phyloP scores from a whole-genome alignment of 2,888 invertebrate species.

The Branchipolynoe longqiensis region DNA sequence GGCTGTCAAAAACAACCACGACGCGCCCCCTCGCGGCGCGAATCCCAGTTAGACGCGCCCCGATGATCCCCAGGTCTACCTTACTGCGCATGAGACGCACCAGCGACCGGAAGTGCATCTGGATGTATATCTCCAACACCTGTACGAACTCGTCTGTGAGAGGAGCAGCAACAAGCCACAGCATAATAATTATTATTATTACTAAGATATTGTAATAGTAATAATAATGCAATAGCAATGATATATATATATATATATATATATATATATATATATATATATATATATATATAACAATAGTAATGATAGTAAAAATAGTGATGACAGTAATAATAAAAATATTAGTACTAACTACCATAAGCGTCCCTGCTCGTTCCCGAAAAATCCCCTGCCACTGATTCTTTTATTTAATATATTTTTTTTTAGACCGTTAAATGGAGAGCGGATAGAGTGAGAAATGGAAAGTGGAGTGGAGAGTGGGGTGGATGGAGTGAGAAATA shows the following conservation, averaged over 20 bases:
- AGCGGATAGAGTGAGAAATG: no score
- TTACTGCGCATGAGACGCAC: slow-evolving; percentile 39
- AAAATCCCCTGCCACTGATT: no score
- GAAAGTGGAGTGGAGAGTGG: no score
- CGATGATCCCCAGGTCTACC: slow-evolving; percentile 58
- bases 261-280: neutral
- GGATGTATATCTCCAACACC: slow-evolving; percentile 50
- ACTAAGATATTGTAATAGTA: neutral
- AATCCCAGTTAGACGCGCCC: slow-evolving; percentile 59
- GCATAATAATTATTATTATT: neutral
- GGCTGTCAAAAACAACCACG: slow-evolving; percentile 63
- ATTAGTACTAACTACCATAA: no score
- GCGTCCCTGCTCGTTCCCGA: no score
- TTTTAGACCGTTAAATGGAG: no score
- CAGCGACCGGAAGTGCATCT: neutral
- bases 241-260: neutral
- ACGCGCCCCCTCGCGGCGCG: slow-evolving; percentile 58
- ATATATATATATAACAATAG: neutral
- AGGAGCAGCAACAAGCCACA: neutral
- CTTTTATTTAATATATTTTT: no score
- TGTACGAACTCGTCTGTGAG: slow-evolving; percentile 57
- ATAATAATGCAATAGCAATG: neutral
- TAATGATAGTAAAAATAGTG: no score
- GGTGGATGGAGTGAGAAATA: no score
- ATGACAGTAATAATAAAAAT: no score